These are phyloP conservation scores for Psittacara wagleri DNA, from an alignment of 2,113 vertebrate species.

Conservation along the genomic window DNA sequence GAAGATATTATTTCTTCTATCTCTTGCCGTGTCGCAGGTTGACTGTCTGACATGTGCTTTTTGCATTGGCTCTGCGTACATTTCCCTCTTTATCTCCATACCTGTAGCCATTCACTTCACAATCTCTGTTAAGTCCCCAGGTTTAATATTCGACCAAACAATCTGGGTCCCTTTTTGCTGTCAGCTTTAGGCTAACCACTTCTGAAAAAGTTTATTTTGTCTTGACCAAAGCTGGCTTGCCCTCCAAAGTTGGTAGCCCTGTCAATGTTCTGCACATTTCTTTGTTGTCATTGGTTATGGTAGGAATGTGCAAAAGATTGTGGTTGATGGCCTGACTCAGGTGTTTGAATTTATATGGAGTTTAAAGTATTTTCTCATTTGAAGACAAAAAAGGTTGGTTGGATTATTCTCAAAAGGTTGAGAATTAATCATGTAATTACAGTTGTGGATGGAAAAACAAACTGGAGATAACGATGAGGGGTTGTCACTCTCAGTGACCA, in stretches of 20 bases:
- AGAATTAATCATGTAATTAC: not conserved
- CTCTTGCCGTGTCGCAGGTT: not conserved
- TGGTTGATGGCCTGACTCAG: not conserved
- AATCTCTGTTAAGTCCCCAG: not conserved
- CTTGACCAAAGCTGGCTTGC: not conserved
- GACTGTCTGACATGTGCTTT: not conserved
- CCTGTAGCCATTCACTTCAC: not conserved
- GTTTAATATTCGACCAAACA: not conserved
- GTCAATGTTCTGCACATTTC: not conserved
- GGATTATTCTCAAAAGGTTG: not conserved
- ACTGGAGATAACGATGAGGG: not conserved
- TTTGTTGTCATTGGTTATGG: not conserved
- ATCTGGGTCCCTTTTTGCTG: not conserved
- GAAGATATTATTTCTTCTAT: not conserved
- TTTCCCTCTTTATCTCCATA: not conserved
- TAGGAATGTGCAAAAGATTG: not conserved
- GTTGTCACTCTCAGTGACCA: not conserved
- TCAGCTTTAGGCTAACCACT: not conserved
- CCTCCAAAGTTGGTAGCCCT: not conserved
- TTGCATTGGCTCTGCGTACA: not conserved
- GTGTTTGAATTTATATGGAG: not conserved
- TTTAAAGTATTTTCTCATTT: not conserved
- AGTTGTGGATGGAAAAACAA: not conserved
- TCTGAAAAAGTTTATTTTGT: not conserved
- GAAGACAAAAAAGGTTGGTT: not conserved